Evolutionary conservation across 2,797 vertebrate genomes (phyloP).

Genomic region (Coilia nasus): DNA sequence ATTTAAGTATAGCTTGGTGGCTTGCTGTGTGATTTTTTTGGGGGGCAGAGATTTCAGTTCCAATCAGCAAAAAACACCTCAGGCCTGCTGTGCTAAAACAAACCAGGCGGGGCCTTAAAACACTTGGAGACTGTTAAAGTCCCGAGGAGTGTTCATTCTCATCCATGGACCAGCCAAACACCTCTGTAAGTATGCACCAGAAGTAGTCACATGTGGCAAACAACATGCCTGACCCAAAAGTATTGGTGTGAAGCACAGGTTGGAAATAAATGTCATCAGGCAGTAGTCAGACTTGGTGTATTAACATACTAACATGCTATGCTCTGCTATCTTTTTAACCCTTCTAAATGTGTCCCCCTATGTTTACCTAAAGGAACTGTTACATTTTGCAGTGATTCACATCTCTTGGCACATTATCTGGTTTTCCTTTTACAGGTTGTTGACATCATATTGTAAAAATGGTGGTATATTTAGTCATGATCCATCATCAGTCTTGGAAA

Average conservation of each 20-base stretch:
- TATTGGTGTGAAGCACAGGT: neutral
- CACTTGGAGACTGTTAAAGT: slow-evolving; percentile 62
- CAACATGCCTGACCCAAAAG: neutral
- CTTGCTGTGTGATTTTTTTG: slow-evolving; percentile 81
- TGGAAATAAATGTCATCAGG: neutral
- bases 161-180: slow-evolving; percentile 66
- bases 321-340: slow-evolving; percentile 32
- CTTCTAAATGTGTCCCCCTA: slow-evolving; percentile 39
- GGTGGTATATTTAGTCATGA: neutral
- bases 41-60: slow-evolving; percentile 73
- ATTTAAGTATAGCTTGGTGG: slow-evolving; percentile 68
- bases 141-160: slow-evolving; percentile 74
- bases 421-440: neutral
- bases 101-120: slow-evolving; percentile 56
- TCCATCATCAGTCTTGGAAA: neutral
- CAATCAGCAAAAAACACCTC: slow-evolving; percentile 82
- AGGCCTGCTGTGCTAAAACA: slow-evolving; percentile 93
- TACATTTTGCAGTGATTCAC: neutral
- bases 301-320: slow-evolving; percentile 50
- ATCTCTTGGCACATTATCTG: neutral
- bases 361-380: neutral
- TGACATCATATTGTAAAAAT: neutral
- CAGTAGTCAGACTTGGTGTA: slow-evolving; percentile 6
- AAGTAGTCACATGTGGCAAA: slow-evolving; percentile 39
- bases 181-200: slow-evolving; percentile 85